phyloP scores from a whole-genome alignment of 1,140 invertebrate genomes.

The Drosophila busckii region DNA sequence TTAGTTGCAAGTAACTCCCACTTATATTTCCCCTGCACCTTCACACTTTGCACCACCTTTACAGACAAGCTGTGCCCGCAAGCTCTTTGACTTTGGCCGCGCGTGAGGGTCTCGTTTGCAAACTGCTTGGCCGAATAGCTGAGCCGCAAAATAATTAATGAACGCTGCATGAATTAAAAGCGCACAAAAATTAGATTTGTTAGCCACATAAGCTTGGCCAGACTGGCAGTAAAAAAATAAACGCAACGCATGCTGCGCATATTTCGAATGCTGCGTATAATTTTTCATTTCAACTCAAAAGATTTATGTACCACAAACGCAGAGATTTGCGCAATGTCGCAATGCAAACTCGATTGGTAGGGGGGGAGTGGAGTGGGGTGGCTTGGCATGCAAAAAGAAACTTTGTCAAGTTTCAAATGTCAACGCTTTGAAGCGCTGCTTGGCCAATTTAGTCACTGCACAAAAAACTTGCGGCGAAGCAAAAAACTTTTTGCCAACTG shows the following conservation, averaged over 20 bases:
- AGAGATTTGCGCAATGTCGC: slow-evolving; percentile 36
- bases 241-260: slow-evolving; percentile 30
- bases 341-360: slow-evolving; percentile 12
- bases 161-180: too few species aligned
- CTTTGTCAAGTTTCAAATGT: slow-evolving; percentile 30
- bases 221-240: too few species aligned
- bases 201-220: too few species aligned
- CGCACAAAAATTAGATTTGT: too few species aligned
- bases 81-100: slow-evolving; percentile 41
- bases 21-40: background rate
- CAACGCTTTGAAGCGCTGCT: slow-evolving; percentile 17
- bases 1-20: slow-evolving; percentile 56
- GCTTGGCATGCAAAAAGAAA: slow-evolving; percentile 1
- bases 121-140: slow-evolving; percentile 40
- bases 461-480: slow-evolving; percentile 13
- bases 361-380: background rate
- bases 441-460: slow-evolving; percentile 25
- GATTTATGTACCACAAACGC: slow-evolving; percentile 56
- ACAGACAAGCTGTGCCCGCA: slow-evolving; percentile 52
- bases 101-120: slow-evolving; percentile 57
- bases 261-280: slow-evolving; percentile 37
- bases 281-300: slow-evolving; percentile 59
- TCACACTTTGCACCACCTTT: slow-evolving; percentile 20
- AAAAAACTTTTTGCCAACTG: too few species aligned
- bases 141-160: background rate